These are phyloP conservation scores for Psittacara wagleri DNA, from an alignment of 2,113 vertebrate genomes.

Conservation along the genomic window DNA sequence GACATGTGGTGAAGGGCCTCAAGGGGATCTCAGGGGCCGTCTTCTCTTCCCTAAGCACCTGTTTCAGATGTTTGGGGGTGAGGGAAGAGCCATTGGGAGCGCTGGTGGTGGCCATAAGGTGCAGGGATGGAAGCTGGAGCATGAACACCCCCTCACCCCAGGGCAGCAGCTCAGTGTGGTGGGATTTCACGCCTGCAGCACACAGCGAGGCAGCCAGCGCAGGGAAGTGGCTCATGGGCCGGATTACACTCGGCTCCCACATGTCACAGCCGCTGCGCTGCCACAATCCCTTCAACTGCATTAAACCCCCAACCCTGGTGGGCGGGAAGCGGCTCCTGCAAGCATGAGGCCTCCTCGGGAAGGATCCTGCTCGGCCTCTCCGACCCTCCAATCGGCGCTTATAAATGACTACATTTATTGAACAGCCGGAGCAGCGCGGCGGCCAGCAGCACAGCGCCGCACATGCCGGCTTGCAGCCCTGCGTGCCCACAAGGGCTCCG, in stretches of 20 bases:
- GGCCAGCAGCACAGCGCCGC: not conserved
- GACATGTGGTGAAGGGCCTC: not conserved
- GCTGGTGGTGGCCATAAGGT: rapidly evolving
- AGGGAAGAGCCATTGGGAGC: rapidly evolving
- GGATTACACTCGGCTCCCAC: not conserved
- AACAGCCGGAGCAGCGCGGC: not conserved
- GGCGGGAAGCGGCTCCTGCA: rapidly evolving
- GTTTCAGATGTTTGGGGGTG: rapidly evolving
- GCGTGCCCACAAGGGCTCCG: not conserved
- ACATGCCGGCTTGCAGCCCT: not conserved
- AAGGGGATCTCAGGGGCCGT: rapidly evolving
- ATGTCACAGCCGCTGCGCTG: not conserved
- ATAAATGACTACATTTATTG: not conserved
- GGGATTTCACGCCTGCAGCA: not conserved
- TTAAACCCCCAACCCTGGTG: not conserved
- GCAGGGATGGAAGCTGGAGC: not conserved
- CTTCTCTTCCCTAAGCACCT: not conserved
- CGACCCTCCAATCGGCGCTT: rapidly evolving
- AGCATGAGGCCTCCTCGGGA: not conserved
- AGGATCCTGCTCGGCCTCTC: not conserved
- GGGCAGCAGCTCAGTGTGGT: not conserved
- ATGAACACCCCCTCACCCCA: rapidly evolving
- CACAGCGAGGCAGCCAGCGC: not conserved
- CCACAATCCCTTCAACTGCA: not conserved
- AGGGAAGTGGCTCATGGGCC: not conserved